Base-by-base conservation (phyloP, 2,888 invertebrate species). In the Eristalis intricaria region DNA sequence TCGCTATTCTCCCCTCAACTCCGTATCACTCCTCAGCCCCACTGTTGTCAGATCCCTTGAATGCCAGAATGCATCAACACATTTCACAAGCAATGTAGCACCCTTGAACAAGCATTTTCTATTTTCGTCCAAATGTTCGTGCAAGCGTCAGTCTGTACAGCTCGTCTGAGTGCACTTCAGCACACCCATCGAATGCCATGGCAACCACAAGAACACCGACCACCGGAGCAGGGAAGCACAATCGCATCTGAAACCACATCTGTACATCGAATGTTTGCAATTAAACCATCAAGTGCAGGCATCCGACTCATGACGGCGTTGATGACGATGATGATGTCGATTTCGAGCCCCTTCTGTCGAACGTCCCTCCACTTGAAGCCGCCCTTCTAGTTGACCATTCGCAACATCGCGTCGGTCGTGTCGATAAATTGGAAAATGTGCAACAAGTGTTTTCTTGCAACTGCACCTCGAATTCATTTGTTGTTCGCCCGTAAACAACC, bases 201-300 rank as follows among this genome's bases (percentile, higher is more conserved):
- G 19, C 50, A 50, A 50, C 43, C 43, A 19, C 43, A 32, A 32
- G 32, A 8, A 43, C 43, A 8, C 50, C 13, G 38, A 38, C 32
- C 63, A 63, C 63, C 63, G 50, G 38, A 56, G n/a, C 50, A 23
- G 32, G 40, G 13, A 15, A 26, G 43, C 68, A 32, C 66, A 76
- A 76, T 69, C 68, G 56, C 35, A 76, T 43, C 38, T 10, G 2
- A 10, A 79, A 84, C 32, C 23, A 63, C 76, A 80, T 83, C 68
- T 84, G 80, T 73, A 76, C 68, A 76, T 76, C 58, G 80, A 84
- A 76, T 71, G 80, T 73, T 84, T 80, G 84, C 80, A 84, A 84
- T 84, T 80, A 80, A 84, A 73, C 63, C 80, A 73, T 84, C 80
- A 80, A 84, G 71, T 35, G 63, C 56, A 76, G 60, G 79, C 79